These are phyloP conservation scores for Agrotis clavis DNA, from an alignment of 2,888 invertebrate species.

Conservation along the genomic window DNA sequence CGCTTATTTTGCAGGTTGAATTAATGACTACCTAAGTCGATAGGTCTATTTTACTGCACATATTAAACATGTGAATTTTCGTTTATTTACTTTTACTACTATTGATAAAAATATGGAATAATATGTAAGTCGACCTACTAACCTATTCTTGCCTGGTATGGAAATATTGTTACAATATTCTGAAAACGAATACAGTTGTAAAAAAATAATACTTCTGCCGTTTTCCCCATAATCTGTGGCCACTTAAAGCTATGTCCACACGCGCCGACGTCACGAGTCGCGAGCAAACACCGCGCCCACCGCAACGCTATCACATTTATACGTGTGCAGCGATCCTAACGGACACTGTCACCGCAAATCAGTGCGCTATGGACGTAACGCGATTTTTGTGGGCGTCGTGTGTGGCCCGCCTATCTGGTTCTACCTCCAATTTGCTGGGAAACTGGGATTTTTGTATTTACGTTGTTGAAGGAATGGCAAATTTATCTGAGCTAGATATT, in stretches of 20 bases:
- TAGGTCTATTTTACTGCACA: no score
- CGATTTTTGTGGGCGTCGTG: conserved; percentile 52
- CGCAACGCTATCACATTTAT: conserved; percentile 63
- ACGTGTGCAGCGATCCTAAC: conserved; percentile 65
- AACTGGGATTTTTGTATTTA: conserved; percentile 16
- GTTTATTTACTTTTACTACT: no score
- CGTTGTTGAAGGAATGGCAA: neutral
- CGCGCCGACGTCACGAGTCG: conserved; percentile 63
- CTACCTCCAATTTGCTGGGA: conserved; percentile 7
- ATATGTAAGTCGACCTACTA: no score
- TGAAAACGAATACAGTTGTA: no score
- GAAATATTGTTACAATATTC: no score
- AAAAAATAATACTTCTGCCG: neutral
- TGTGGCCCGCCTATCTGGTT: conserved; percentile 28
- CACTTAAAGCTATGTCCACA: conserved; percentile 59
- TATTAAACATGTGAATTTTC: no score
- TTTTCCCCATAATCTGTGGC: conserved; percentile 33
- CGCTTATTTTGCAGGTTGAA: no score
- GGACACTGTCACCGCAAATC: conserved; percentile 67
- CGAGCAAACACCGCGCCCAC: conserved; percentile 66
- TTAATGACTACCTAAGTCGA: no score
- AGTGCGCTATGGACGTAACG: conserved; percentile 52
- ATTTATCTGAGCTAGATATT: no score
- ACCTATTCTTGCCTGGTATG: no score
- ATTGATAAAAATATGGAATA: no score